Evolutionary conservation across 2,888 invertebrate genomes (phyloP), one percentile per base, ranked within the genome.

Genomic region (Hemistola chrysoprasaria): DNA sequence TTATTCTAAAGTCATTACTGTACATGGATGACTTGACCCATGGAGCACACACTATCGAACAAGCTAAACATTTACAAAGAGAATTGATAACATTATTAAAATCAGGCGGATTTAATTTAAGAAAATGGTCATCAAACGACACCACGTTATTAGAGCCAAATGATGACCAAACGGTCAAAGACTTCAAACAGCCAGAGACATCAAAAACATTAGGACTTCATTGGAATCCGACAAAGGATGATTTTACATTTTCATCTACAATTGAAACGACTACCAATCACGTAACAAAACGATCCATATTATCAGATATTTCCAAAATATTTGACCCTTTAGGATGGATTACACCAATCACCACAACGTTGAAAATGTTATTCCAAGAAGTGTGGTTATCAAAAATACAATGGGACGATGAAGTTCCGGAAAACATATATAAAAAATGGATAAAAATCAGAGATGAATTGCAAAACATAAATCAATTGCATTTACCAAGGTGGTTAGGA

Each of bases 251-350:
- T 16, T 44, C 48, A 9, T 40, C 32, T 34, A 27, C 27, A 22
- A 10, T 42, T 16, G 6, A 8, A 7, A 8, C 20, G 1, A 1
- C 9, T 6, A 8, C n/a, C 8, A 7, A 8, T 3, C 24, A 20
- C 11, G 22, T 41, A 24, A 47, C 49, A 6, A 49, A 50, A 34
- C 34, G 51, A 8, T 2, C 3, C 0, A 8, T 54, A 10, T 44
- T 53, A 1, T 51, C 51, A 7, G 29, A 45, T 2, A 41, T 53
- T 20, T 37, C 49, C 0, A 54, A 45, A 28, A 8, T 49, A 26
- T 54, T 39, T 5, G 49, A 54, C 21, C 49, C 54, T 1, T 30
- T 51, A 8, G 54, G 48, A 0, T 53, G 44, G 47, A 10, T 50
- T 0, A 20, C 45, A 0, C 50, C 50, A 0, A n/a, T 51, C 3